Percentiles rank a stretch among this genome's conserved stretches.
phyloP scores from a whole-genome alignment of 37 sponge, comb jelly and placozoan genomes.

The Mnemiopsis leidyi region DNA sequence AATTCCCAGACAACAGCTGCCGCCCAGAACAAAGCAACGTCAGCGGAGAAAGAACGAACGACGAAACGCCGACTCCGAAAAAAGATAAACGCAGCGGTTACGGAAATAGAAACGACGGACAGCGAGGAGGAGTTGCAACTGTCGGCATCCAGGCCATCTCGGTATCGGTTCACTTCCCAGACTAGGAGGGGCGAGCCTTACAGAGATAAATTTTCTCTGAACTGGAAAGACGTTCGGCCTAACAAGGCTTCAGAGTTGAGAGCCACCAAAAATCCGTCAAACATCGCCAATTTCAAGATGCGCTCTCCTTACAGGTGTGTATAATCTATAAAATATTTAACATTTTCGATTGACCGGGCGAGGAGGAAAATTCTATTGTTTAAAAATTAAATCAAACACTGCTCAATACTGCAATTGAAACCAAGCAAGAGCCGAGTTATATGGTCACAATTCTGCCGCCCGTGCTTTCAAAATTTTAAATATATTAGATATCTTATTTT shows the following conservation, averaged over 20 bases:
- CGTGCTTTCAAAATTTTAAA: too few relatives aligned
- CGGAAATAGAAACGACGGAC: conserved; percentile 45
- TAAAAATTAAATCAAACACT: too few relatives aligned
- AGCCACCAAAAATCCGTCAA: conserved; percentile 29
- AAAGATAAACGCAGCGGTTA: conserved; percentile 32
- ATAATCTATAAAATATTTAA: too few relatives aligned
- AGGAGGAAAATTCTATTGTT: too few relatives aligned
- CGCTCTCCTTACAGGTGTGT: conserved; percentile 37
- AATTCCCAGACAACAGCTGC: not conserved
- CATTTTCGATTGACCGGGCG: too few relatives aligned
- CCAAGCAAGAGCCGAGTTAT: too few relatives aligned
- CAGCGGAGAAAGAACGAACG: conserved; percentile 7
- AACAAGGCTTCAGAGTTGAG: conserved; percentile 58
- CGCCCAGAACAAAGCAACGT: not conserved
- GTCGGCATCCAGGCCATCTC: not conserved
- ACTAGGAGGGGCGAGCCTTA: conserved; percentile 30
- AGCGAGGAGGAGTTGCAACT: conserved; percentile 38
- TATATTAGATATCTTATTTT: too few relatives aligned
- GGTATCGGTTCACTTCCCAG: conserved; percentile 39
- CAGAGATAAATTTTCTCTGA: conserved; percentile 54
- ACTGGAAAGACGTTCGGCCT: conserved; percentile 47
- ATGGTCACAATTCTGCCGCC: too few relatives aligned
- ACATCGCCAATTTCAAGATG: conserved; percentile 49
- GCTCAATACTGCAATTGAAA: too few relatives aligned
- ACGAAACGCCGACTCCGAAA: conserved; percentile 27